Percentiles rank a stretch among this genome's conserved stretches.
Evolutionary conservation across 2,888 invertebrate species (phyloP).

Genomic region (Idaea aversata): DNA sequence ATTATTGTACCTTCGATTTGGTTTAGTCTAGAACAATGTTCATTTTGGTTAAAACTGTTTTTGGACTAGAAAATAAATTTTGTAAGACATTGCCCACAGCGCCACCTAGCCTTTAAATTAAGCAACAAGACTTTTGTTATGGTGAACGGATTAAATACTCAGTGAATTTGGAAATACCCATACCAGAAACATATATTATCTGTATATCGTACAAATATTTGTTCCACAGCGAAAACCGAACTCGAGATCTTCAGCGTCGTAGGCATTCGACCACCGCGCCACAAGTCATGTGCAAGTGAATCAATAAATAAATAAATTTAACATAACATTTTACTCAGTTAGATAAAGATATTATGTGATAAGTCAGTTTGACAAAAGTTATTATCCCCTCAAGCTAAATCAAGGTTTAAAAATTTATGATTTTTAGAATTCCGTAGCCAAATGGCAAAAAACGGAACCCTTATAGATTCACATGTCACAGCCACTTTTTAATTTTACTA

Average conservation of each 20-base stretch:
- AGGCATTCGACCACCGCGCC: too few species aligned
- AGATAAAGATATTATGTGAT: not conserved
- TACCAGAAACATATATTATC: not conserved
- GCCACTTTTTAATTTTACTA: too few species aligned
- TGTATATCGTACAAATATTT: too few species aligned
- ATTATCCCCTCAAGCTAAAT: too few species aligned
- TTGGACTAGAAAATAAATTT: not conserved
- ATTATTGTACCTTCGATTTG: slow-evolving; percentile 85
- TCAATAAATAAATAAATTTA: too few species aligned
- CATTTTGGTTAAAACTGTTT: not conserved
- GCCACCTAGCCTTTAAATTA: not conserved
- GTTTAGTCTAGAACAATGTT: slow-evolving; percentile 78
- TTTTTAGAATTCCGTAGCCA: too few species aligned
- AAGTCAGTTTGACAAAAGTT: not conserved
- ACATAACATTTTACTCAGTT: too few species aligned
- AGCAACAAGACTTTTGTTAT: not conserved
- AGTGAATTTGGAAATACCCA: too few species aligned
- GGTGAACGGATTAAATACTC: not conserved
- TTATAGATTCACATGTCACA: too few species aligned
- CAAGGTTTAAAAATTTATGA: too few species aligned
- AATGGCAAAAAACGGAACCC: too few species aligned
- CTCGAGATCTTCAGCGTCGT: not conserved
- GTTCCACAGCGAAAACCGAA: not conserved
- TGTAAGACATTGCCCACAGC: not conserved
- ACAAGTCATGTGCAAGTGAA: too few species aligned